Percentiles rank a stretch among this genome's conserved stretches.
These are phyloP conservation scores for Andrena trimmerana DNA, from an alignment of 2,888 invertebrate genomes.

Conservation along the genomic window DNA sequence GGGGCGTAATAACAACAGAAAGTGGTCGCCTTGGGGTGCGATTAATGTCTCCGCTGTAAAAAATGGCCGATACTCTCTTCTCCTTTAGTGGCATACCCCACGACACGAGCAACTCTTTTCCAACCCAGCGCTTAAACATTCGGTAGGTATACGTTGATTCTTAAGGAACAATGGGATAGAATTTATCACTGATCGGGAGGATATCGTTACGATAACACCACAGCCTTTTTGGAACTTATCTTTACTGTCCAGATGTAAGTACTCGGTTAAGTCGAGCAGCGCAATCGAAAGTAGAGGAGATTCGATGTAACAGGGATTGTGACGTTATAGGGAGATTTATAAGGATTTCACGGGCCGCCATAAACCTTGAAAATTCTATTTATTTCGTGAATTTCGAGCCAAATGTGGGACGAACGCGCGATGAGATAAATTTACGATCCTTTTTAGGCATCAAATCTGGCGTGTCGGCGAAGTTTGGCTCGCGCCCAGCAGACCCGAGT, in stretches of 20 bases:
- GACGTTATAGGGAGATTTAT: constrained; percentile 52
- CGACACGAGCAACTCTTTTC: constrained; percentile 15
- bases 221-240: too few species aligned
- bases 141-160: not conserved
- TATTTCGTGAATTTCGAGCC: constrained; percentile 63
- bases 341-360: constrained; percentile 57
- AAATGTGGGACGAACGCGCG: constrained; percentile 69
- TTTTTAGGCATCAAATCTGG: constrained; percentile 77
- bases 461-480: constrained; percentile 72
- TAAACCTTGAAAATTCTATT: constrained; percentile 73
- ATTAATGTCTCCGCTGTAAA: constrained; percentile 57
- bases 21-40: constrained; percentile 56
- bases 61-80: constrained; percentile 49
- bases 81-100: not conserved
- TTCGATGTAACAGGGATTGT: not conserved
- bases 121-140: not conserved
- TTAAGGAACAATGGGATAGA: not conserved
- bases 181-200: too few species aligned
- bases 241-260: too few species aligned
- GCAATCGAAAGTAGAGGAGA: not conserved
- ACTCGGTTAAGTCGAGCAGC: not conserved
- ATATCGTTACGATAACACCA: too few species aligned
- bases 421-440: constrained; percentile 77
- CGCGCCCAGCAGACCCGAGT: constrained; percentile 64
- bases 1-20: constrained; percentile 61